A percentile compares a stretch with the other conserved stretches of the same genome.
Conservation (phyloP, 2,888 invertebrate genomes). For the Pantelozetes paolii region DNA sequence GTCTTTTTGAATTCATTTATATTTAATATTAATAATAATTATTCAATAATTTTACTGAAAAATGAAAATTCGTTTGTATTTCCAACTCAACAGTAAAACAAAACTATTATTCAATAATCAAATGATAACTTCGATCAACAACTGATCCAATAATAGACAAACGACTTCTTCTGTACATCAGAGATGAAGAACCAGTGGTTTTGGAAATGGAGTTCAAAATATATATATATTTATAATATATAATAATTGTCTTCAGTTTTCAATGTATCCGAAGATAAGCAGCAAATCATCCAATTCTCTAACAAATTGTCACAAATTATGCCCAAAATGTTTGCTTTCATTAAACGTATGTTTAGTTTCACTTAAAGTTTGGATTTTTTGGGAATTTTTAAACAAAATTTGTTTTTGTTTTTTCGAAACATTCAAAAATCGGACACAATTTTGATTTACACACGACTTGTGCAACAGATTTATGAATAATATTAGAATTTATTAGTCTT, state of each 20-base stretch:
- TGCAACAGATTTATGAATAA: background rate
- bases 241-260: background rate
- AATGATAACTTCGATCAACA: slow-evolving; percentile 18
- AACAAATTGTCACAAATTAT: slow-evolving; percentile 10
- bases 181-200: background rate
- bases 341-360: background rate
- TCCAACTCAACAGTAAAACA: slow-evolving; percentile 7
- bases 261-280: background rate
- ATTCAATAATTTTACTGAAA: slow-evolving; percentile 8
- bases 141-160: slow-evolving; percentile 5
- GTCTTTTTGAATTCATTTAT: slow-evolving; percentile 24
- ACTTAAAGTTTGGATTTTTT: background rate
- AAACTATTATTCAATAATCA: slow-evolving; percentile 24
- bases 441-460: slow-evolving; percentile 15
- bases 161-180: background rate
- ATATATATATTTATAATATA: background rate
- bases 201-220: background rate
- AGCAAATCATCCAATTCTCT: background rate
- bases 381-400: background rate
- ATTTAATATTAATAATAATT: slow-evolving; percentile 24
- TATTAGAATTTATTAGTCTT: background rate
- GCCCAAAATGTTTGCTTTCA: slow-evolving; percentile 1
- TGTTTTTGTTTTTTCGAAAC: slow-evolving; percentile 23
- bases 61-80: background rate
- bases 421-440: background rate